Evolutionary conservation across 2,888 invertebrate genomes (phyloP), one percentile per base, ranked within the genome.

Genomic region (Melieria crassipennis): DNA sequence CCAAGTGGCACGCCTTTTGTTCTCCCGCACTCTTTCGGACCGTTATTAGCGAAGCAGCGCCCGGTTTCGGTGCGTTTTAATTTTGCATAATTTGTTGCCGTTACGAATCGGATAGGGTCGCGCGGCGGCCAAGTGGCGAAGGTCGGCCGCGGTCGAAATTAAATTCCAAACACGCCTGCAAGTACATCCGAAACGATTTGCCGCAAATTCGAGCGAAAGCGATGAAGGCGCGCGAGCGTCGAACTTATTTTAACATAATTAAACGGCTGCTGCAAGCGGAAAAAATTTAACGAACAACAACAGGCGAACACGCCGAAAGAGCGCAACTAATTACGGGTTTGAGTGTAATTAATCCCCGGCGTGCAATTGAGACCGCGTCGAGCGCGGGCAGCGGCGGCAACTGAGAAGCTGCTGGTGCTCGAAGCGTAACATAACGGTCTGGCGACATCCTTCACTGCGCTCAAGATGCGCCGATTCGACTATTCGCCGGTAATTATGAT

Each of bases 131-230:
- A n/a, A n/a, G n/a, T 42, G 60, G 48, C 50, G 46, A 16, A 16
- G 48, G 47, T 30, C 30, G 30, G 2, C 30, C 30, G 30, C 30
- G 50, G 48, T n/a, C 9, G 4, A 11, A 50, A 62, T 67, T 55
- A 52, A 58, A 72, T 72, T 68, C 81, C 76, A 79, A 81, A 78
- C 81, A 81, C 81, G 81, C 65, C 58, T 57, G 62, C 50, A 52
- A 69, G 66, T 69, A 73, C 66, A 69, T 71, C 70, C 62, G 13
- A 48, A 64, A 68, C 58, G 52, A 70, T 64, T 66, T 58, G 9
- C 52, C 52, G 13, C 7, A 57, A 13, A 57, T 13, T 13, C 57
- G 30, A 9, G n/a, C 7, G 58, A 58, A 58, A 16, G 58, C 5
- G 5, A 58, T 16, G 42, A 10, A 58, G 30, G 16, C 13, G 10